A percentile compares a stretch with the other conserved stretches of the same genome.
These are phyloP conservation scores for Tenebrosternarchus preto DNA, from an alignment of 2,113 vertebrate species.

Conservation along the genomic window DNA sequence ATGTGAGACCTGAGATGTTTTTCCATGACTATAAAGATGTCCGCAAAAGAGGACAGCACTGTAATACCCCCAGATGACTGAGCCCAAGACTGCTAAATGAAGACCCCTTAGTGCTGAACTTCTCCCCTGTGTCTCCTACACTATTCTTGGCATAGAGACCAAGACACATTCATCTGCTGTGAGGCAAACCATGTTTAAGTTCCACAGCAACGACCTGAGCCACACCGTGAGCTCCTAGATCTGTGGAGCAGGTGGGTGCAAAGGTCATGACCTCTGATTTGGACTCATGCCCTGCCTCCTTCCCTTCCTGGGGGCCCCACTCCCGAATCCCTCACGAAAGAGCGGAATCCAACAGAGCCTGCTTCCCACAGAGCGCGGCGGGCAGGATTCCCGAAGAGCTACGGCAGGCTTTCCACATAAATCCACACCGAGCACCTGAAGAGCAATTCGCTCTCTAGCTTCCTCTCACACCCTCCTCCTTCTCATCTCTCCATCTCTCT, in stretches of 20 bases:
- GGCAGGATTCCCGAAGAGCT: constrained; percentile 8
- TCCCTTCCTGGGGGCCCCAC: constrained; percentile 1
- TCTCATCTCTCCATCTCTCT: not conserved
- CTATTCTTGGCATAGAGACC: no score
- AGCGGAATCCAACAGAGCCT: constrained; percentile 17
- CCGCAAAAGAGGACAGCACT: not conserved
- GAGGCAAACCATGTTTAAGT: no score
- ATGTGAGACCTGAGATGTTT: not conserved
- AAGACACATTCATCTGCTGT: no score
- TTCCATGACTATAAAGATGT: not conserved
- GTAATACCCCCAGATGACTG: not conserved
- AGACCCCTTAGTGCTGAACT: not conserved
- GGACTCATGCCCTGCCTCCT: not conserved
- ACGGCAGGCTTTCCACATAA: constrained; percentile 9
- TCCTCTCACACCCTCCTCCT: not conserved
- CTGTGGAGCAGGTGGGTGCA: not conserved
- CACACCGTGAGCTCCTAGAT: not conserved
- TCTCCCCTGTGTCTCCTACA: not conserved
- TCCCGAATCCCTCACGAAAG: constrained; percentile 31
- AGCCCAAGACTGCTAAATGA: not conserved
- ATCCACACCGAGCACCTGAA: constrained; percentile 39
- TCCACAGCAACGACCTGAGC: not conserved
- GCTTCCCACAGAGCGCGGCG: constrained; percentile 12
- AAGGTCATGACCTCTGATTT: not conserved
- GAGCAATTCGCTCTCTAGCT: constrained; percentile 17